Evolutionary conservation across 2,797 vertebrate species (phyloP).

Genomic region (Alca torda): DNA sequence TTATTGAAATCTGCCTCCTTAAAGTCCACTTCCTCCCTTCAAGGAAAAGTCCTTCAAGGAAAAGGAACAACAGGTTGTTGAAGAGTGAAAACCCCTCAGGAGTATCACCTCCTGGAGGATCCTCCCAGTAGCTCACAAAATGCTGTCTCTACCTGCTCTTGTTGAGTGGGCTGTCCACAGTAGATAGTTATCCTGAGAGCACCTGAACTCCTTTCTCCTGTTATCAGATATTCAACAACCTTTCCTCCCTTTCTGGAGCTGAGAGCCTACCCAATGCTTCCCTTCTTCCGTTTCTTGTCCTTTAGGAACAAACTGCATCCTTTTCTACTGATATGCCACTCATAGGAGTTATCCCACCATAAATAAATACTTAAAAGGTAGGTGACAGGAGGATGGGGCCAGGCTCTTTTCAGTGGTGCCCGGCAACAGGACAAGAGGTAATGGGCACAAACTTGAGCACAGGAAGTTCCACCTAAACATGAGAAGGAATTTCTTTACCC

Average conservation of each 20-base stretch:
- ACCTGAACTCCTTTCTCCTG: not conserved
- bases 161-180: not conserved
- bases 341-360: not conserved
- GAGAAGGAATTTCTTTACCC: too few relatives aligned
- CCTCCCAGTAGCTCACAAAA: not conserved
- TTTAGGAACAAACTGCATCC: not conserved
- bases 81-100: not conserved
- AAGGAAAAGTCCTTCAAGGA: too few relatives aligned
- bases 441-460: too few relatives aligned
- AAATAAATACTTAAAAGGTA: not conserved
- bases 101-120: not conserved
- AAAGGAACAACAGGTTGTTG: not conserved
- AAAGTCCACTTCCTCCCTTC: not conserved
- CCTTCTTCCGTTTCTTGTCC: not conserved
- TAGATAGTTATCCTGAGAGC: not conserved
- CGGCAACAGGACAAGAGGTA: too few relatives aligned
- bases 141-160: not conserved
- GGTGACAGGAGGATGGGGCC: too few relatives aligned
- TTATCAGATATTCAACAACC: not conserved
- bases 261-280: not conserved
- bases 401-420: too few relatives aligned
- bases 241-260: not conserved
- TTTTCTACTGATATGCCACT: not conserved
- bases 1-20: not conserved
- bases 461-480: too few relatives aligned